A percentile compares a stretch with the other conserved stretches of the same genome.
These are phyloP conservation scores for Cyanistes caeruleus DNA, from an alignment of 2,113 vertebrate genomes.

Conservation along the genomic window DNA sequence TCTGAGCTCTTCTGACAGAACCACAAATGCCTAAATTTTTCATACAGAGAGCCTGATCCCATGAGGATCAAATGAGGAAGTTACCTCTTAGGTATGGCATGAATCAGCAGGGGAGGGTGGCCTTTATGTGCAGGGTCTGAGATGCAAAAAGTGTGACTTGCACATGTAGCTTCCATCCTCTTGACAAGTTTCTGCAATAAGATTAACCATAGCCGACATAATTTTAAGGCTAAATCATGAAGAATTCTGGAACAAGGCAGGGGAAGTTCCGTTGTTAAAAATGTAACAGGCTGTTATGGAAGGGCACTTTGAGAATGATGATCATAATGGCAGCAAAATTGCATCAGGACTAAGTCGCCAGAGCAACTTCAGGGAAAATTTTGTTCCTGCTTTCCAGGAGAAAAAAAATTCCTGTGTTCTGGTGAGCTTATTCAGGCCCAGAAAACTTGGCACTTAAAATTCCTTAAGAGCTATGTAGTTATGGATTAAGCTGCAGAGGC, in stretches of 20 bases:
- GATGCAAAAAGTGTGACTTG: background rate
- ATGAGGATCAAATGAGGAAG: background rate
- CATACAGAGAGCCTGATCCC: background rate
- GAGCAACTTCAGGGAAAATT: background rate
- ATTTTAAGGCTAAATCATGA: background rate
- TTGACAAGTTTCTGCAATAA: background rate
- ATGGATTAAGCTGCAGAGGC: background rate
- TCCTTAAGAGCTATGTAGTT: background rate
- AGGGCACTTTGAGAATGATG: background rate
- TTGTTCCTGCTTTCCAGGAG: background rate
- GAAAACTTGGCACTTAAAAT: background rate
- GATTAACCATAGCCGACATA: background rate
- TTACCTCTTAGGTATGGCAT: background rate
- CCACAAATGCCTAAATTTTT: constrained; percentile 43
- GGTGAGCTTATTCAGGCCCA: background rate
- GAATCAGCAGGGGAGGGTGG: background rate
- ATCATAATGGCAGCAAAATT: background rate
- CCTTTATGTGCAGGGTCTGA: background rate
- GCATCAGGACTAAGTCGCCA: background rate
- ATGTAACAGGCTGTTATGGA: background rate
- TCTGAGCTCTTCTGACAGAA: background rate
- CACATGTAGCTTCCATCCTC: background rate
- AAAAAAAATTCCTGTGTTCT: background rate
- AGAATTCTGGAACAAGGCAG: background rate
- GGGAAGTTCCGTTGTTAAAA: background rate